Conservation (phyloP, 2,113 vertebrate species). For the Poeciliopsis retropinna region DNA sequence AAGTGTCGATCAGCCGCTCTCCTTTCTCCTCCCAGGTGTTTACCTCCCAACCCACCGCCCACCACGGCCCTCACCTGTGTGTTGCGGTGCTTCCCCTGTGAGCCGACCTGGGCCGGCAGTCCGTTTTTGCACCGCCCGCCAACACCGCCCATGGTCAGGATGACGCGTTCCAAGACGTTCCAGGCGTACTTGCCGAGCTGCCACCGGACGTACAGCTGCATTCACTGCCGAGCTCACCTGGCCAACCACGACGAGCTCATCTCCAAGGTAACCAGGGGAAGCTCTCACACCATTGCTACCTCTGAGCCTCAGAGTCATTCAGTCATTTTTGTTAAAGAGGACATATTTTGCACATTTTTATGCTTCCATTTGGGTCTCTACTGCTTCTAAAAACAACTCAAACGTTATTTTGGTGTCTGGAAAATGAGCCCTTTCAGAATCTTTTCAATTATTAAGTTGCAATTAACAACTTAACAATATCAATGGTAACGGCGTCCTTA, state of each 20-base stretch:
- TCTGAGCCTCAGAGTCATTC: slow-evolving; percentile 11
- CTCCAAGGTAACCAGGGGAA: slow-evolving; percentile 87
- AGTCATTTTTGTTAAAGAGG: background rate
- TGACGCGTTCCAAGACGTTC: slow-evolving; percentile 99
- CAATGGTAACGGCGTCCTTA: too few relatives aligned
- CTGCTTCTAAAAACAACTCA: too few relatives aligned
- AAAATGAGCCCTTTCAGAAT: too few relatives aligned
- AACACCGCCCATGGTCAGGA: slow-evolving; percentile 96
- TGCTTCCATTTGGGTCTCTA: too few relatives aligned
- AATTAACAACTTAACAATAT: too few relatives aligned
- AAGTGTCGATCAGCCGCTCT: slow-evolving; percentile 1
- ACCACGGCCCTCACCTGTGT: slow-evolving; percentile 99
- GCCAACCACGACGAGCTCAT: slow-evolving; percentile 99
- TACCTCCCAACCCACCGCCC: slow-evolving; percentile 89
- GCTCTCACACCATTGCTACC: background rate
- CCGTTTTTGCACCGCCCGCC: slow-evolving; percentile 94
- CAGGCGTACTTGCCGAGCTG: slow-evolving; percentile 98
- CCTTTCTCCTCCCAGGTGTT: slow-evolving; percentile 79
- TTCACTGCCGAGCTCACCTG: slow-evolving; percentile 97
- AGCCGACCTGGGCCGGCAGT: slow-evolving; percentile 96
- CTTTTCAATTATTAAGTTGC: too few relatives aligned
- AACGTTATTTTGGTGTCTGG: too few relatives aligned
- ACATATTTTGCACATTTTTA: too few relatives aligned
- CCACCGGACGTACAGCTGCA: slow-evolving; percentile 99
- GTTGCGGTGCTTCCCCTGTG: slow-evolving; percentile 98